These are phyloP conservation scores for Orientallactaga bullata DNA, from an alignment of 2,113 vertebrate species.

Conservation along the genomic window DNA sequence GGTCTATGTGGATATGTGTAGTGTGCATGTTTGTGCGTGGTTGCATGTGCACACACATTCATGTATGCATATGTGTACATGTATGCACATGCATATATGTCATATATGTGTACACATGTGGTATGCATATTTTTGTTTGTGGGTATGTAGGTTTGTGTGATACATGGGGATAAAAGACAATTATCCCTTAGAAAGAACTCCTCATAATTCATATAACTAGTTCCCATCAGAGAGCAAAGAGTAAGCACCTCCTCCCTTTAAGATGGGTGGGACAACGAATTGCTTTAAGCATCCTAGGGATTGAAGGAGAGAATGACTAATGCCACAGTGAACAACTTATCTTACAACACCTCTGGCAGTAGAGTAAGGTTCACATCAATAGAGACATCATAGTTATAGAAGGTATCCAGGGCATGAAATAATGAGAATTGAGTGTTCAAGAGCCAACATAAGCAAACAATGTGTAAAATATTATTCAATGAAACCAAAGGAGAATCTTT, in stretches of 20 bases:
- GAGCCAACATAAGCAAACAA: not conserved
- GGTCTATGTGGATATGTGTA: not conserved
- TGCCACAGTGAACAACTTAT: too few relatives aligned
- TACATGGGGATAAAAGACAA: not conserved
- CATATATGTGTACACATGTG: too few relatives aligned
- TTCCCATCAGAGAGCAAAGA: not conserved
- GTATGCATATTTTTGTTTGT: not conserved
- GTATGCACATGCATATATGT: too few relatives aligned
- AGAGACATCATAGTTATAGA: not conserved
- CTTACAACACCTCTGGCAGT: not conserved
- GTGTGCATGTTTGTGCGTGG: too few relatives aligned
- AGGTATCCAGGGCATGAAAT: too few relatives aligned
- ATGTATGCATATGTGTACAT: not conserved
- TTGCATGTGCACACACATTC: not conserved
- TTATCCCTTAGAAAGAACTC: not conserved
- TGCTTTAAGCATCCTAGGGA: not conserved
- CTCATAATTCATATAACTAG: not conserved
- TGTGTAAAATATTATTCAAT: not conserved
- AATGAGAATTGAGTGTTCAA: not conserved
- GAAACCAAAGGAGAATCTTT: not conserved
- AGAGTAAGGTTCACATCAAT: not conserved
- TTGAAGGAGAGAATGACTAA: too few relatives aligned
- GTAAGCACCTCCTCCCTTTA: not conserved
- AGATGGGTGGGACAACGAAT: not conserved
- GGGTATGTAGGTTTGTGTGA: not conserved